Base-by-base conservation (phyloP, 1,140 invertebrate species). In the Pantala flavescens region DNA sequence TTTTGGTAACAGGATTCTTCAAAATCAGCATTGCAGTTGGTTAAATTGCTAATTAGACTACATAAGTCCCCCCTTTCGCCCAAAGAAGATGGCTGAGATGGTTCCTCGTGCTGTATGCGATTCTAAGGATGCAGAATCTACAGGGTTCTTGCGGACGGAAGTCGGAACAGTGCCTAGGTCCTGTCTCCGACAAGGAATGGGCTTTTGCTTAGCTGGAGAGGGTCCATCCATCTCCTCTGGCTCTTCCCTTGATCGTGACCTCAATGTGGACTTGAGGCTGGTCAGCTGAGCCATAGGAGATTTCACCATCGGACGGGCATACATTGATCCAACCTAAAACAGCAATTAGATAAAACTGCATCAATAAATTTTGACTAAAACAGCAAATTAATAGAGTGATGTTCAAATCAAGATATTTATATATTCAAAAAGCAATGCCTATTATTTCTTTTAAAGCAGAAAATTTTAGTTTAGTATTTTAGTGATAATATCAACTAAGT, bases 201-300 rank as follows among this genome's bases (percentile, higher is more conserved):
- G 28, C 72, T 82, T 75, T 23, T 89, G 78, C 16, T 84, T 85
- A 23, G 85, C 86, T 21, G 84, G 82, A 42, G 86, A 85, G 0
- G 87, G 85, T 74, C 84, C 82, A 2, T 83, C 84, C 9, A 86
- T 86, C 24, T 88, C 84, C 19, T 86, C 86, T 10, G 86, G 78
- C 24, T 80, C 49, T 21, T 63, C 49, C 16, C 14, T 21, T 1
- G 49, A 63, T 1, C 49, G 49, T 5, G 16, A 19, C 16, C 49
- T 23, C 23, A 75, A 36, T 63, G 83, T 83, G 70, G 78, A 80
- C 79, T 89, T 90, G n/a, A 92, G 81, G 78, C 90, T 91, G 36
- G 90, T 90, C 76, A 91, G 79, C 82, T 91, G 90, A 74, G 90
- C 87, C 87, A 92, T 90, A 5, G 90, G 90, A 81, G 90, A 92